Conservation (phyloP, 1,140 invertebrate genomes). For the Pygmarrhopalites habei region DNA sequence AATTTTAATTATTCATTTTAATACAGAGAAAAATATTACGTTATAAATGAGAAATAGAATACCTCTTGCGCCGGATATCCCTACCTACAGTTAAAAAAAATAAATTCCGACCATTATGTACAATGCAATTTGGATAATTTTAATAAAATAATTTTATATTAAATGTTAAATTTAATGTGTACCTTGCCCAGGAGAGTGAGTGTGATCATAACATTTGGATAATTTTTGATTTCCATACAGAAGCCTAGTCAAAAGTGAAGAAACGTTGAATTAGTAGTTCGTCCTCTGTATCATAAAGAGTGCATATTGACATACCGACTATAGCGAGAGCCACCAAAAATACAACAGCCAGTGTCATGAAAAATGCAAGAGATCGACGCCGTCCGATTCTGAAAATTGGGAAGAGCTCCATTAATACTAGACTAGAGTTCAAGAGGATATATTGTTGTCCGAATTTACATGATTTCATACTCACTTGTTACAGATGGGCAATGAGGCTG, state of each 20-base stretch:
- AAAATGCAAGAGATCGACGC: slow-evolving; percentile 17
- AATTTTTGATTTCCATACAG: no score
- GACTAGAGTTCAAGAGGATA: neutral
- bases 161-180: no score
- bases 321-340: slow-evolving; percentile 31
- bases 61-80: slow-evolving; percentile 11
- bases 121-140: no score
- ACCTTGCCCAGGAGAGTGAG: slow-evolving; percentile 14
- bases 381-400: slow-evolving; percentile 15
- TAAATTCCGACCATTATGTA: no score
- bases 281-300: neutral
- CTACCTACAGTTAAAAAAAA: no score
- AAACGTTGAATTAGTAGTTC: no score
- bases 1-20: no score
- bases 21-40: no score
- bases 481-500: slow-evolving; percentile 12
- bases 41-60: no score
- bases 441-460: neutral
- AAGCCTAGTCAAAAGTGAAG: neutral
- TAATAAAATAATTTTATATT: no score
- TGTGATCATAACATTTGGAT: no score
- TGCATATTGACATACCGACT: slow-evolving; percentile 11
- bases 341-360: slow-evolving; percentile 19
- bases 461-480: slow-evolving; percentile 13
- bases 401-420: neutral